A percentile compares a stretch with the other conserved stretches of the same genome.
Evolutionary conservation across 2,113 vertebrate genomes (phyloP).

Genomic region (Cynocephalus volans): DNA sequence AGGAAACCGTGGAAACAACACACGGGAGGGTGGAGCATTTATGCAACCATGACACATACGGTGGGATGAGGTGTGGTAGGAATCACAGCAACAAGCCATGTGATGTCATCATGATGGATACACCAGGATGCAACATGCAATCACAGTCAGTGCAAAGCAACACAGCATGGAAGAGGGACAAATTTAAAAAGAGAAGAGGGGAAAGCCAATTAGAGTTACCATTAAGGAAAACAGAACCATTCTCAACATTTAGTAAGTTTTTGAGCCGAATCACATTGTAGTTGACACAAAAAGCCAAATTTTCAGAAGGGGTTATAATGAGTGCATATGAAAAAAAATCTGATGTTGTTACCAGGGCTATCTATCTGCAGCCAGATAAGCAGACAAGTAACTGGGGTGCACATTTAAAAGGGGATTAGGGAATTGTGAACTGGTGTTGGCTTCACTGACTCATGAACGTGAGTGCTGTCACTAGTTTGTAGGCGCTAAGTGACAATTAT

Average conservation of each 20-base stretch:
- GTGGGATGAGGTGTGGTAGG: conserved; percentile 92
- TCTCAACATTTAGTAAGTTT: conserved; percentile 91
- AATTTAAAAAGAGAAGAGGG: conserved; percentile 91
- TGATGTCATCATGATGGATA: conserved; percentile 94
- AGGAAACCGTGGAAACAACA: conserved; percentile 95
- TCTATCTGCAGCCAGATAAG: conserved; percentile 38
- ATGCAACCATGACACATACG: conserved; percentile 94
- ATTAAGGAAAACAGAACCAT: conserved; percentile 92
- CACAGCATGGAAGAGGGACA: conserved; percentile 88
- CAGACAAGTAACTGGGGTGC: conserved; percentile 34
- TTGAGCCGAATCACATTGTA: conserved; percentile 89
- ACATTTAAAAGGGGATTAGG: neutral
- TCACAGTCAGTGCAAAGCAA: conserved; percentile 92
- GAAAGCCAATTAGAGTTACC: conserved; percentile 95
- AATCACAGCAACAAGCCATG: conserved; percentile 94
- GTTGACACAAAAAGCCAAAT: conserved; percentile 85
- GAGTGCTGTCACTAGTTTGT: conserved; percentile 1
- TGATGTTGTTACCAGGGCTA: conserved; percentile 23
- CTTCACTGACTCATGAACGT: neutral
- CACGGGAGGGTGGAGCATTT: conserved; percentile 93
- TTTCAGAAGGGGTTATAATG: conserved; percentile 83
- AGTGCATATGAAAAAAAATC: conserved; percentile 56
- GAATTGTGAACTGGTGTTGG: neutral
- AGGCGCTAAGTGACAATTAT: neutral
- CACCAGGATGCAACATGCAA: conserved; percentile 91